phyloP scores from a whole-genome alignment of 2,888 invertebrate genomes.

The Meteorus cinctellus region DNA sequence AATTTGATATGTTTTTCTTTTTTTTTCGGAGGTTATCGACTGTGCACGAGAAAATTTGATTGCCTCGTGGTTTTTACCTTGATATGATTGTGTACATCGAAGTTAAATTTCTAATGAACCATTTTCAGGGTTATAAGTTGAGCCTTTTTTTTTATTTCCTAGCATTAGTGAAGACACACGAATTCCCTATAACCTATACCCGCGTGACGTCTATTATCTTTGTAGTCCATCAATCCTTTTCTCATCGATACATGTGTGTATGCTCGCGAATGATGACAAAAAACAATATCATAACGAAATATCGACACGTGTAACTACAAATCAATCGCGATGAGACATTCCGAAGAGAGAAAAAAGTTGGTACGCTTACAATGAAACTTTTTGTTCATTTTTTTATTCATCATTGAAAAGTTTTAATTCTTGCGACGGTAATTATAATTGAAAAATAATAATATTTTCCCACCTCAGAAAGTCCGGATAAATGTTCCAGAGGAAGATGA shows the following conservation, averaged over 20 bases:
- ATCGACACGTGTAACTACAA: slow-evolving; percentile 3
- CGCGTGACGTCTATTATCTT: not conserved
- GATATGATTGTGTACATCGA: not conserved
- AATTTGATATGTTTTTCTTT: not conserved
- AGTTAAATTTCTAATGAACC: not conserved
- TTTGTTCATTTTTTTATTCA: not conserved
- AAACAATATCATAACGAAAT: slow-evolving; percentile 37
- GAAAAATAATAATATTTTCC: not conserved
- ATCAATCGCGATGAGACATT: slow-evolving; percentile 16
- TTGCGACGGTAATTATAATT: too few relatives aligned
- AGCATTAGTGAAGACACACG: too few relatives aligned
- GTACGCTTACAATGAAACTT: not conserved
- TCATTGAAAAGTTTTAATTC: too few relatives aligned
- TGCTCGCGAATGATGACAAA: not conserved
- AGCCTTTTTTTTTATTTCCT: not conserved
- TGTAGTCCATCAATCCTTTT: not conserved
- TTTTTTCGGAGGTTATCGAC: not conserved
- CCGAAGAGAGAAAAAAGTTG: slow-evolving; percentile 17
- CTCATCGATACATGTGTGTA: not conserved
- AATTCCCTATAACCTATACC: not conserved
- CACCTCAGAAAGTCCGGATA: not conserved
- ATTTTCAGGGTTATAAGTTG: not conserved
- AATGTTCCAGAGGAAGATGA: not conserved
- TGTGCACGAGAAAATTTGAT: slow-evolving; percentile 1
- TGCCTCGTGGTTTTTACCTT: not conserved